Evolutionary conservation across 2,888 invertebrate species (phyloP).

Genomic region (Syrphus vitripennis): DNA sequence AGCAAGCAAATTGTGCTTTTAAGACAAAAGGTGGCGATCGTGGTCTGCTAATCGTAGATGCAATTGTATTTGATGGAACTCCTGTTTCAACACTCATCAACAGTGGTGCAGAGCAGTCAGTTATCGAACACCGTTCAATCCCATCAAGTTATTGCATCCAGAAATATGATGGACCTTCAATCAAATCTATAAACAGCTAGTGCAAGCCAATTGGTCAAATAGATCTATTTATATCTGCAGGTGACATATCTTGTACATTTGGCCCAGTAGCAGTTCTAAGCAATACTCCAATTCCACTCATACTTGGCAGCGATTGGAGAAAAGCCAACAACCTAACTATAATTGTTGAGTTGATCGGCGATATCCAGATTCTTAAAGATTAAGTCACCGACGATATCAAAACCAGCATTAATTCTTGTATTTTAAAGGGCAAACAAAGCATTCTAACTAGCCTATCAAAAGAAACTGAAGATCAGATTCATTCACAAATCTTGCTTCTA

Average conservation of each 20-base stretch:
- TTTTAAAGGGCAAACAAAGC: not conserved
- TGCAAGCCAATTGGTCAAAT: slow-evolving; percentile 7
- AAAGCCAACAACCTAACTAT: not conserved
- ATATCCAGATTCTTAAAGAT: not conserved
- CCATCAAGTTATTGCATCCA: not conserved
- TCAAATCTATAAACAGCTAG: not conserved
- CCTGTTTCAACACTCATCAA: not conserved
- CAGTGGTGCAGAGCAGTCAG: not conserved
- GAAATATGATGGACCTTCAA: not conserved
- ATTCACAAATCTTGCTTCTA: not conserved
- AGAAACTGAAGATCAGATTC: slow-evolving; percentile 1
- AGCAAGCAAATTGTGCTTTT: not conserved
- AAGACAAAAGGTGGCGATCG: not conserved
- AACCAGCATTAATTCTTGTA: not conserved
- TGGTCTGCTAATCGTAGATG: not conserved
- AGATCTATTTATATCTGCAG: slow-evolving; percentile 4
- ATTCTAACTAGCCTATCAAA: not conserved
- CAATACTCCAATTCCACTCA: not conserved
- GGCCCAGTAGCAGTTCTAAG: not conserved
- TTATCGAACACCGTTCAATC: not conserved
- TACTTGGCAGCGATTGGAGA: not conserved
- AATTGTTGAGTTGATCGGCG: not conserved
- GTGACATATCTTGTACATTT: not conserved
- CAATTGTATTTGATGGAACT: not conserved
- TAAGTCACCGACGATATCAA: not conserved